Conservation (phyloP, 2,113 vertebrate genomes). For the Corythornis vintsioides region DNA sequence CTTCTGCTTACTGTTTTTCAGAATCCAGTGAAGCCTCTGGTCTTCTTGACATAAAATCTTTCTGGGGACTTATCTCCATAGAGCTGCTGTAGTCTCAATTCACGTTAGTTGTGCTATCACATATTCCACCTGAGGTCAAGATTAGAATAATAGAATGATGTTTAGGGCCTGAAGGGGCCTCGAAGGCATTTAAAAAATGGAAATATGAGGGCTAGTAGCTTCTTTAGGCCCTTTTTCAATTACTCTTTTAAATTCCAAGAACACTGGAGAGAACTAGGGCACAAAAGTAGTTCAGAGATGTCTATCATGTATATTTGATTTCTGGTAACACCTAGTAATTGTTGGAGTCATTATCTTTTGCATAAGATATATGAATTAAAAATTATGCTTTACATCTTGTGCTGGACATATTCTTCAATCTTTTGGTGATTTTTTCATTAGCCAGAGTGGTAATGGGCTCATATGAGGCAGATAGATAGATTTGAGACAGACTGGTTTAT, state of each 20-base stretch:
- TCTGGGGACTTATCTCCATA: neutral
- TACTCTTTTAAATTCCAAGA: neutral
- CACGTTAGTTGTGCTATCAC: fast-evolving
- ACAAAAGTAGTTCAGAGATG: neutral
- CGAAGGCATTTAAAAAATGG: neutral
- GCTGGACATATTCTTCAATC: neutral
- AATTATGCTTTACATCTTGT: neutral
- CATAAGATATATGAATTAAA: neutral
- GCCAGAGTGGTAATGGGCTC: neutral
- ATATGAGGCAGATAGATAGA: neutral
- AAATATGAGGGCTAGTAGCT: neutral
- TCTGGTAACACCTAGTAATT: neutral
- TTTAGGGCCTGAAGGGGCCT: no score
- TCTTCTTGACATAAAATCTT: neutral
- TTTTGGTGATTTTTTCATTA: neutral
- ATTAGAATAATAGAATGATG: no score
- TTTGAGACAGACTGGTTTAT: neutral
- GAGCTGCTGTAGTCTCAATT: neutral
- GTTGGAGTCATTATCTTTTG: neutral
- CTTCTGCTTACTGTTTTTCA: neutral
- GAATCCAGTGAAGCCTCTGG: neutral
- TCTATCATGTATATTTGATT: neutral
- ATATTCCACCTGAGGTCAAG: neutral
- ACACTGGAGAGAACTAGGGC: neutral
- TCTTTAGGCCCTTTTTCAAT: neutral